Base-by-base conservation (phyloP, 2,797 vertebrate species). In the Smutsia gigantea region DNA sequence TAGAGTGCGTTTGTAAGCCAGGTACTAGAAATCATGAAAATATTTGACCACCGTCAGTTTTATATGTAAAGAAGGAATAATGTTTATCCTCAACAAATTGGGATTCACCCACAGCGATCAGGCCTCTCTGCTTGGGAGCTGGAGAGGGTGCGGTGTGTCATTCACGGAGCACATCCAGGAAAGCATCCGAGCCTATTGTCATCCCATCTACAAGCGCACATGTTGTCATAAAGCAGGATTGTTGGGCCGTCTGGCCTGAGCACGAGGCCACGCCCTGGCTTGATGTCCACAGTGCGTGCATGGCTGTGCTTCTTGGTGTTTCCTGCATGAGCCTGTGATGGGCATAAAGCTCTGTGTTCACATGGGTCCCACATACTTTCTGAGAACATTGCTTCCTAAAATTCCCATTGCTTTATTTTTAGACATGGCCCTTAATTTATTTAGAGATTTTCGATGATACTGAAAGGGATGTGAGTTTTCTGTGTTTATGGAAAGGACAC, bases 101-200 rank as follows among this genome's bases (percentile, higher is more conserved):
- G n/a, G 12, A 21, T 49, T 75, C 19, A 10, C 71, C 59, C 29
- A 7, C 13, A 51, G 84, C 27, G 77, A 39, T 14, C n/a, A 5
- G 5, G 49, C 27, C 7, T 31, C 27, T 81, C 57, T n/a, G 46
- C 66, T 39, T 4, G 66, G 21, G 82, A 57, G 72, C 53, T 10
- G 25, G 14, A 37, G 42, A 5, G 55, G 49, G 21, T 14, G 3
- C 55, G 23, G 53, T 1, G 15, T 12, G 46, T 11, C 23, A 8
- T 13, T 64, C 55, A 29, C 18, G 0, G 15, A 37, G 88, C 4
- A 2, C 21, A 13, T 51, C 11, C 46, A 55, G 46, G 46, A 11
- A 11, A 46, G 46, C 6, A 1, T 57, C 49, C 13, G 1, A n/a
- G 39, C 4, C 13, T 19, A 27, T 27, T 3, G 2, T 18, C n/a